Percentiles rank a stretch among this genome's conserved stretches.
Evolutionary conservation across 2,797 vertebrate species (phyloP).

Genomic region (Lithobates pipiens): DNA sequence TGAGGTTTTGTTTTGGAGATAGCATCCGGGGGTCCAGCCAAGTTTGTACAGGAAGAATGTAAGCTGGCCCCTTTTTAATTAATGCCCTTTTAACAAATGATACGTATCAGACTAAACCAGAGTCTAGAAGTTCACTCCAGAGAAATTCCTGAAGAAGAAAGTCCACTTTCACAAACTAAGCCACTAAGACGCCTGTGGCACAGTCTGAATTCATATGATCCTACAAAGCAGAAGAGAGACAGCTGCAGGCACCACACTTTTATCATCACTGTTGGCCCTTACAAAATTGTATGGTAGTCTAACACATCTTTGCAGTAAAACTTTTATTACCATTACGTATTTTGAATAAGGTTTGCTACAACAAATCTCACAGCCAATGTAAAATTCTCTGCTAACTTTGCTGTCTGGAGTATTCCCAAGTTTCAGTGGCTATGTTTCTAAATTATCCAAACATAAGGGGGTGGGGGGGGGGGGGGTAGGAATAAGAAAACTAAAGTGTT

Average conservation of each 20-base stretch:
- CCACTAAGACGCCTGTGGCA: conserved; percentile 56
- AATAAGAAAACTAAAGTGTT: conserved; percentile 1
- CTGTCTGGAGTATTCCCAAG: conserved; percentile 18
- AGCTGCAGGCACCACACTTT: conserved; percentile 10
- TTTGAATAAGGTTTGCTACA: neutral
- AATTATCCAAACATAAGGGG: conserved; percentile 7
- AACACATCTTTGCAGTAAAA: neutral
- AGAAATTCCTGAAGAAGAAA: conserved; percentile 55
- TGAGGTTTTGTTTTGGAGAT: conserved; percentile 60
- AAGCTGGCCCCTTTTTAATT: conserved; percentile 61
- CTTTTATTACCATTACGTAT: neutral
- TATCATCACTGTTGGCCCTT: neutral
- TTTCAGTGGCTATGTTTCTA: conserved; percentile 11
- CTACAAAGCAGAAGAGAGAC: neutral
- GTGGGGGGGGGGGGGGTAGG: too few relatives aligned
- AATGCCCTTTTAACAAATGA: conserved; percentile 62
- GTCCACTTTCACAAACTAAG: conserved; percentile 45
- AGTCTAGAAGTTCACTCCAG: conserved; percentile 53
- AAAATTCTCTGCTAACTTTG: conserved; percentile 10
- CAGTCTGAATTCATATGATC: conserved; percentile 32
- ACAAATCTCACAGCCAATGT: neutral
- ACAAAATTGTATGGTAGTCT: neutral
- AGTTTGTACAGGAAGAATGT: conserved; percentile 60
- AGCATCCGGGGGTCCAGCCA: conserved; percentile 56
- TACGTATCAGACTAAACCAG: conserved; percentile 62